Evolutionary conservation across 2,888 invertebrate species (phyloP), one percentile per base, ranked within the genome.

Genomic region (Rhorus exstirpatorius): DNA sequence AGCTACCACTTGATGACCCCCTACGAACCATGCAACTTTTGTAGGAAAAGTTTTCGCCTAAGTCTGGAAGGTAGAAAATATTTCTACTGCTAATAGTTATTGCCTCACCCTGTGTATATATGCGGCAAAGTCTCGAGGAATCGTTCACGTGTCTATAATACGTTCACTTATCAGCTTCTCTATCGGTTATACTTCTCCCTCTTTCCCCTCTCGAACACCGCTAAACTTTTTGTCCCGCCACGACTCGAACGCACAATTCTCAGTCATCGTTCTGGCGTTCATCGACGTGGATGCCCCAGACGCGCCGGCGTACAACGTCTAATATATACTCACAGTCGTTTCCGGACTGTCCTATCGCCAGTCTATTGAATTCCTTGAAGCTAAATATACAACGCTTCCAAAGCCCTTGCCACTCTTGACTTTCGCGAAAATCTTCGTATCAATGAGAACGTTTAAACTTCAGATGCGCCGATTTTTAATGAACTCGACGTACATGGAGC

Each of bases 211-310:
- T 63, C 46, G 10, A 24, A 31, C 44, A 65, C 65, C 75, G 38
- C 46, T 24, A 24, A 76, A 68, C 58, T 49, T 76, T 67, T 58
- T 67, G 19, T 60, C 49, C 46, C 46, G 67, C 53, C 55, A 46
- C 10, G 46, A 10, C 10, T 26, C 26, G 24, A 65, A 67, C 24
- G 46, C 70, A 44, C 70, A 63, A 7, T 74, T 61, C 76, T 80
- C 83, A 83, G 85, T 85, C 67, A 70, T 79, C 79, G 81, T 72
- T 74, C 75, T 74, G 75, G 78, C 79, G 79, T 79, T 83, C 83
- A 79, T 83, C 83, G 83, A 83, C 72, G 83, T 79, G 79, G 83
- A 46, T 79, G 68, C 38, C n/a, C 65, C 41, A 46, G 44, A 60
- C 79, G 81, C 81, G 83, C 81, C 83, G 81, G 81, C 79, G 81